Percentiles rank a stretch among this genome's conserved stretches.
Conservation (phyloP, 2,797 vertebrate species). For the Simalia tracyae region DNA sequence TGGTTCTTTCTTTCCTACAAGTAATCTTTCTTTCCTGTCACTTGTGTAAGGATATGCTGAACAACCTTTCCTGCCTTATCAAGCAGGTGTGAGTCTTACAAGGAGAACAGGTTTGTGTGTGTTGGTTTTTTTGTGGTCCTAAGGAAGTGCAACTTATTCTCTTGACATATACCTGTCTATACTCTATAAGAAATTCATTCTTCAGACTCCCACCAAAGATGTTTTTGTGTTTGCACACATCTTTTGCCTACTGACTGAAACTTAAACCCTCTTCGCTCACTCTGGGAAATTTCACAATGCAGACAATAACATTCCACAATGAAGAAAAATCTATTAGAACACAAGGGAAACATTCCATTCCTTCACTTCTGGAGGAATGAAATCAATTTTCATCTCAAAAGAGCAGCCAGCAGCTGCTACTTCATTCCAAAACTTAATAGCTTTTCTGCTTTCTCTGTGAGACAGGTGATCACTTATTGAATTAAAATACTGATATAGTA, state of each 20-base stretch:
- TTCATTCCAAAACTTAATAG: constrained; percentile 2
- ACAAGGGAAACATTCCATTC: constrained; percentile 5
- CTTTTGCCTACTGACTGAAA: constrained; percentile 16
- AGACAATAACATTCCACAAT: neutral
- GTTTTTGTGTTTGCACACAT: constrained; percentile 7
- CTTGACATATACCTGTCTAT: neutral
- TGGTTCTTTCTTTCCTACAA: neutral
- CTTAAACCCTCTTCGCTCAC: neutral
- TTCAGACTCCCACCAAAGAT: neutral
- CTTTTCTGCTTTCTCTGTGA: neutral
- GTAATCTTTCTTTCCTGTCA: neutral
- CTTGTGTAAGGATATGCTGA: neutral
- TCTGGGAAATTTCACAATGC: neutral
- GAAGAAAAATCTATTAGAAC: constrained; percentile 18
- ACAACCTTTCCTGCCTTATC: neutral
- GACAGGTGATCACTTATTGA: neutral
- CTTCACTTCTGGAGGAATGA: constrained; percentile 2
- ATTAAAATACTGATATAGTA: neutral
- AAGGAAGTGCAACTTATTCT: neutral
- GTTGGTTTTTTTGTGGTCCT: neutral
- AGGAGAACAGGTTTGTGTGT: neutral
- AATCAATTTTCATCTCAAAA: constrained; percentile 23
- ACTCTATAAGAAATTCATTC: neutral
- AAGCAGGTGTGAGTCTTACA: neutral
- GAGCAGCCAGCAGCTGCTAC: neutral